Evolutionary conservation across 1,140 invertebrate species (phyloP), one percentile per base, ranked within the genome.

Genomic region (Diprion similis): DNA sequence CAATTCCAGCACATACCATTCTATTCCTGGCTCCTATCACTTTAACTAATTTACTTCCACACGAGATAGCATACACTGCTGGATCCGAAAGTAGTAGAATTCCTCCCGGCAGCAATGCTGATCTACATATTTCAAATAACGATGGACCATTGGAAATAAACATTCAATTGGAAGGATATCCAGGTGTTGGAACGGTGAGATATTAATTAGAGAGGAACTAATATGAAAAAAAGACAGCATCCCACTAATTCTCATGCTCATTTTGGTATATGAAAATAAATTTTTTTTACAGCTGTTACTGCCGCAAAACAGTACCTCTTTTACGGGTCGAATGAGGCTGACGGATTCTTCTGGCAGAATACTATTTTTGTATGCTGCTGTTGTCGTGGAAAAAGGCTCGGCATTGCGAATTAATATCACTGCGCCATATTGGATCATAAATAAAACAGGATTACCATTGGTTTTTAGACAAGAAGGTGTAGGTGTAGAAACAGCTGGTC

Each of bases 371-470:
- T 91, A 92, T 67, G 93, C 93, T 0, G 86, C 88, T 13, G 90
- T 95, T 46, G 80, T 87, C 70, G 88, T 88, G 72, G 90, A 84
- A 79, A 87, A 86, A 72, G 87, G 82, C 19, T 88, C 83, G 47
- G 86, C 79, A 47, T 85, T 91, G 68, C 89, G 96, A 90, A 90
- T 98, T 71, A 92, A 91, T 66, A 90, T 99, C 15, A 94, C 92
- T 74, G 94, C 96, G 19, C 94, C 95, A 0, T 98, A 95, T 88
- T 99, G 98, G 98, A 92, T 99, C 77, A 92, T 99, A 45, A 99
- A 99, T 85, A 95, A 95, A 85, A 97, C 96, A 15, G 98, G 97
- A 0, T 89, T 99, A 59, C 97, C 98, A 1, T 85, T 99, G n/a
- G 93, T 99, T 19, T 97, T 98, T 84, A 92, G 93, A 80, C 97